phyloP scores from a whole-genome alignment of 2,888 invertebrate species.

The Biston stratarius region DNA sequence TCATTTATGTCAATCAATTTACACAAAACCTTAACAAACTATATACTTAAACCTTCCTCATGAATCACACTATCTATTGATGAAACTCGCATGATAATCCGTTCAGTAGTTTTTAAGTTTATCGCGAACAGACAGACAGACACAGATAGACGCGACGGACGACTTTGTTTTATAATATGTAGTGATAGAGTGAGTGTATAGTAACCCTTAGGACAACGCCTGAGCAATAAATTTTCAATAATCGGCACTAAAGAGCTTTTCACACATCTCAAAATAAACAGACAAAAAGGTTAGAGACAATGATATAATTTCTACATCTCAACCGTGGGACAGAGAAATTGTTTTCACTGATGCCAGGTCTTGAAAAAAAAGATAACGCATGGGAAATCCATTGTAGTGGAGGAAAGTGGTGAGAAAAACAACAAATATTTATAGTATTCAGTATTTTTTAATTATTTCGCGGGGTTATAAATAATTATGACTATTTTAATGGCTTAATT shows the following conservation, averaged over 20 bases:
- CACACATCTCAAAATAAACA: constrained; percentile 46
- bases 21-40: too few relatives aligned
- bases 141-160: too few relatives aligned
- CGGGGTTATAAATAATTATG: constrained; percentile 6
- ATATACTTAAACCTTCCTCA: too few relatives aligned
- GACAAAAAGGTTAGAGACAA: constrained; percentile 37
- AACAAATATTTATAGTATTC: constrained; percentile 38
- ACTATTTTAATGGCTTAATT: constrained; percentile 2
- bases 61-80: too few relatives aligned
- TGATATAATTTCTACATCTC: constrained; percentile 67
- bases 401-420: constrained; percentile 62
- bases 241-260: constrained; percentile 10
- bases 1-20: too few relatives aligned
- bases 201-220: too few relatives aligned
- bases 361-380: constrained; percentile 66
- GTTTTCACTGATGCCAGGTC: constrained; percentile 70
- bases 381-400: constrained; percentile 65
- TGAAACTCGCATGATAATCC: too few relatives aligned
- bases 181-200: too few relatives aligned
- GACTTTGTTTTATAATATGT: too few relatives aligned
- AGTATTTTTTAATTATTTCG: constrained; percentile 10
- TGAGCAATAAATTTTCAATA: too few relatives aligned
- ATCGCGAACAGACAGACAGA: too few relatives aligned
- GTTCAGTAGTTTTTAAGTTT: too few relatives aligned
- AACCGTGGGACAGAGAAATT: constrained; percentile 73